These are phyloP conservation scores for Naja naja DNA, from an alignment of 2,113 vertebrate genomes.

Conservation along the genomic window DNA sequence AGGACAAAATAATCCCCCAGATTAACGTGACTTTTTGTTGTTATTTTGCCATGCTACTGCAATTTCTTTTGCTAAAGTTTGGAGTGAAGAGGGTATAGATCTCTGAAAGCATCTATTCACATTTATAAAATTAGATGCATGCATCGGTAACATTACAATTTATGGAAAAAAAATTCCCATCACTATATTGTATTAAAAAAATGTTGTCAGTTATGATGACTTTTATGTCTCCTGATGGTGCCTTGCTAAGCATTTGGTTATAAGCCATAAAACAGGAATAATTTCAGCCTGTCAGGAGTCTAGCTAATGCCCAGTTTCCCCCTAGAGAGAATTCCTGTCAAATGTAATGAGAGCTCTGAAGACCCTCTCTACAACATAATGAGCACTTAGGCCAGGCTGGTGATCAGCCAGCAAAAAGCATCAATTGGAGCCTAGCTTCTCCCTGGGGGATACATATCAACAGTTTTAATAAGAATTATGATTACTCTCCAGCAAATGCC, in stretches of 20 bases:
- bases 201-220: conserved; percentile 84
- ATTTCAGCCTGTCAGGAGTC: conserved; percentile 84
- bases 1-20: neutral
- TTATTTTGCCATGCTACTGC: neutral
- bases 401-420: conserved; percentile 84
- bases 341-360: conserved; percentile 83
- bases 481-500: conserved; percentile 79
- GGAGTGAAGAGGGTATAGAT: neutral
- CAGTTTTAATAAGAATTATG: conserved; percentile 85
- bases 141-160: conserved; percentile 59
- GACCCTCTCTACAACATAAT: conserved; percentile 84
- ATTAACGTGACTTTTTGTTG: neutral
- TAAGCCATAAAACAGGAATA: conserved; percentile 84
- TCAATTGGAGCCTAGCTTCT: conserved; percentile 79
- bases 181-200: conserved; percentile 72
- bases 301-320: conserved; percentile 82
- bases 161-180: conserved; percentile 61
- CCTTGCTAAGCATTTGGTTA: conserved; percentile 81
- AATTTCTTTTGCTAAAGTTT: neutral
- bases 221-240: conserved; percentile 77
- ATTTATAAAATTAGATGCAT: conserved; percentile 45
- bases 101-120: conserved; percentile 36
- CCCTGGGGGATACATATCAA: conserved; percentile 78
- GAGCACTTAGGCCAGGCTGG: conserved; percentile 83
- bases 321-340: conserved; percentile 85